Base-by-base conservation (phyloP, 2,797 vertebrate genomes). In the Chaenodraco wilsoni region DNA sequence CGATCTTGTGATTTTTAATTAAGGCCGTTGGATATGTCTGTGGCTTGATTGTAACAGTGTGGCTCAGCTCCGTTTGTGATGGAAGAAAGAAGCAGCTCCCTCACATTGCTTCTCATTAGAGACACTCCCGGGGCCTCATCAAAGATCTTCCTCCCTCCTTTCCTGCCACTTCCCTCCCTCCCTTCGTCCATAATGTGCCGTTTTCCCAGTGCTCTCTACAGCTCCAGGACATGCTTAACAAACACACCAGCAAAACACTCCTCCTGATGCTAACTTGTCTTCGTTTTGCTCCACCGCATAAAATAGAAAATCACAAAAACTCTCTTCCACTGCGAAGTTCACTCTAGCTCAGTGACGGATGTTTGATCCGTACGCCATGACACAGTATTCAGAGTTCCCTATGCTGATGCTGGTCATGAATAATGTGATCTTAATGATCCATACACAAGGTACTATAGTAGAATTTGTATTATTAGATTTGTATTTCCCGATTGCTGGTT, bases 1-100 rank as follows among this genome's bases (percentile, higher is more conserved):
- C 86, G 89, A 89, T 88, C 87, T 88, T 84, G 87, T 86, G 83
- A 79, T 89, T 91, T 92, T 93, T 93, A 93, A 93, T 93, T 92
- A 91, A 87, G 82, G 87, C 89, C 90, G 77, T 88, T 85, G 89
- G 91, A 88, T 87, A 91, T 89, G 78, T 87, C 87, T 91, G 81
- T 79, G 87, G 89, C 86, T 91, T 79, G 83, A 91, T 89, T 89
- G 89, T 83, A 89, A 83, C 81, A 79, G 83, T 82, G 79, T 87
- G 82, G 75, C 81, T 74, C 61, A 54, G 86, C 85, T 85, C 78
- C 54, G 83, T 81, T 88, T 87, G 69, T 70, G 13, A 65, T 82
- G 83, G 79, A 89, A 86, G 78, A 88, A 84, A 85, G 82, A 68
- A 79, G 64, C 65, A 68, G 85, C 64, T 89, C 78, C 60, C 86